Conservation (phyloP, 2,113 vertebrate species). For the Syngnathus scovelli region DNA sequence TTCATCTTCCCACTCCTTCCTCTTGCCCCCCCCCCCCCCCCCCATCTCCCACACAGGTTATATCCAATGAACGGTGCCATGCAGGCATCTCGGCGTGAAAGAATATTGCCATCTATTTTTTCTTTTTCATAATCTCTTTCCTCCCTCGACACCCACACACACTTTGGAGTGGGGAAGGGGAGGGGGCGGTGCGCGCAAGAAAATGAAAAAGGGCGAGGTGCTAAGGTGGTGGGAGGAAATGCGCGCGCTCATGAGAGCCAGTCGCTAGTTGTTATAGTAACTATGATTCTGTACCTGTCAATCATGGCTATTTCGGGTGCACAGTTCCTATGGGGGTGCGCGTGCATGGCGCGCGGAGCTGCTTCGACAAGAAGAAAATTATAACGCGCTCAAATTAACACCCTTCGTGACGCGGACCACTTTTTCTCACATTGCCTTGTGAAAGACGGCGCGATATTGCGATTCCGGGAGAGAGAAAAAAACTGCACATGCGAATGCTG, state of each 20-base stretch:
- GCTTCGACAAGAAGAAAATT: constrained; percentile 20
- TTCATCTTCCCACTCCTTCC: constrained; percentile 58
- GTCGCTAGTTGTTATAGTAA: constrained; percentile 72
- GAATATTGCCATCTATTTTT: constrained; percentile 60
- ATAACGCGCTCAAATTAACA: constrained; percentile 10
- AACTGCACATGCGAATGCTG: constrained; percentile 9
- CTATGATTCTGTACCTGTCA: constrained; percentile 65
- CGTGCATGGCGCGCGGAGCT: constrained; percentile 16
- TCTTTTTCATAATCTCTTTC: constrained; percentile 62
- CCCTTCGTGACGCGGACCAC: not conserved
- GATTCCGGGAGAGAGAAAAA: not conserved
- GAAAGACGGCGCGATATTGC: not conserved
- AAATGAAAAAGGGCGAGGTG: constrained; percentile 53
- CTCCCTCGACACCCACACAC: constrained; percentile 57
- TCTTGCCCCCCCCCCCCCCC: constrained; percentile 18
- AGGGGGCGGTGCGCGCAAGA: constrained; percentile 30
- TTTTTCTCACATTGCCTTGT: not conserved
- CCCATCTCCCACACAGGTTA: constrained; percentile 61
- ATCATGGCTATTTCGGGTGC: constrained; percentile 67
- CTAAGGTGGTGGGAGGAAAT: constrained; percentile 10
- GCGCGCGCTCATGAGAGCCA: constrained; percentile 46
- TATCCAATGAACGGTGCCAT: constrained; percentile 56
- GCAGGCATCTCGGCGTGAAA: constrained; percentile 57
- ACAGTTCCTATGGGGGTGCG: constrained; percentile 32
- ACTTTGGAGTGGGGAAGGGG: constrained; percentile 40